Evolutionary conservation across 2,888 invertebrate genomes (phyloP).

Genomic region (Lithophane semibrunnea): DNA sequence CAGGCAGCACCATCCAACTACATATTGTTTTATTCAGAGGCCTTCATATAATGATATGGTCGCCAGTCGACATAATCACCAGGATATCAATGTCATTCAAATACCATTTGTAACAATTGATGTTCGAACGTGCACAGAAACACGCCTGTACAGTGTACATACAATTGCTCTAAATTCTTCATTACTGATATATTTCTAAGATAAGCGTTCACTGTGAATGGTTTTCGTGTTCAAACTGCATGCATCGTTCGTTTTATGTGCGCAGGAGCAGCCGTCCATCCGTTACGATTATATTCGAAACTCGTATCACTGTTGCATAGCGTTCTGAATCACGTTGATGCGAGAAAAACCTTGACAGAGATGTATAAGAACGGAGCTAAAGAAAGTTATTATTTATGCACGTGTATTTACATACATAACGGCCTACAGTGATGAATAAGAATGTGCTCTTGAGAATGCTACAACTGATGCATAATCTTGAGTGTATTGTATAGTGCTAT

Average conservation of each 20-base stretch:
- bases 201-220: conserved; percentile 58
- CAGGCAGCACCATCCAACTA: conserved; percentile 24
- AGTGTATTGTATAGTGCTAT: conserved; percentile 29
- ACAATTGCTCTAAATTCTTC: conserved; percentile 61
- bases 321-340: conserved; percentile 62
- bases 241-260: conserved; percentile 76
- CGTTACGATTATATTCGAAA: conserved; percentile 70
- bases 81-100: conserved; percentile 43
- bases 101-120: conserved; percentile 52
- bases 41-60: conserved; percentile 11
- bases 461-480: conserved; percentile 33
- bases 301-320: conserved; percentile 69
- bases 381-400: conserved; percentile 63
- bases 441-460: conserved; percentile 40
- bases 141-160: conserved; percentile 42
- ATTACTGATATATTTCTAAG: conserved; percentile 63
- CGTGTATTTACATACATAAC: conserved; percentile 35
- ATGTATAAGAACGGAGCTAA: conserved; percentile 61
- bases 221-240: conserved; percentile 66
- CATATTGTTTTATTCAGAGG: conserved; percentile 25
- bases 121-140: conserved; percentile 31
- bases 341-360: conserved; percentile 65
- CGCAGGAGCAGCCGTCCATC: conserved; percentile 70
- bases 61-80: conserved; percentile 28
- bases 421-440: conserved; percentile 22